Conservation (phyloP, 2,113 vertebrate species). For the Aegypius monachus region DNA sequence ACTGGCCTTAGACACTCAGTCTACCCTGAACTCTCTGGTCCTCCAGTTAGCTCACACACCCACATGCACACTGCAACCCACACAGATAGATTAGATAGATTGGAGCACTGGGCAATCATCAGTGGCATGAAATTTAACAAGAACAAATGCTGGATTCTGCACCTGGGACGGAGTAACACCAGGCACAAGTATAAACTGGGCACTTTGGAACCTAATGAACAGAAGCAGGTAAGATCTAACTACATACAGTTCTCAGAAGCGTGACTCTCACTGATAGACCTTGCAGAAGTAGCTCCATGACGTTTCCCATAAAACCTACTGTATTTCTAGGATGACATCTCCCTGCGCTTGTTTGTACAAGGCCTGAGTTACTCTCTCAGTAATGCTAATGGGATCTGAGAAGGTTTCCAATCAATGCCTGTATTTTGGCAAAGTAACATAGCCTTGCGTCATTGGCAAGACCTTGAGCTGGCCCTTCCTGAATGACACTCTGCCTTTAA, state of each 20-base stretch:
- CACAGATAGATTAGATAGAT: neutral
- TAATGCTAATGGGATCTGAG: neutral
- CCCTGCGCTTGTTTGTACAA: neutral
- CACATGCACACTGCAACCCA: neutral
- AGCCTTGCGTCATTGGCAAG: neutral
- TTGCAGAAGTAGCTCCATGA: neutral
- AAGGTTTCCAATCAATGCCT: neutral
- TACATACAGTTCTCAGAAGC: neutral
- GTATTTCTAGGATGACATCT: neutral
- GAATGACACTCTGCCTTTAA: neutral
- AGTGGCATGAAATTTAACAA: neutral
- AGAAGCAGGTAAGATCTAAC: neutral
- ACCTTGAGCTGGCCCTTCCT: neutral
- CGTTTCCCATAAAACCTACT: neutral
- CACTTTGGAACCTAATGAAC: neutral
- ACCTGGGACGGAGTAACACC: neutral
- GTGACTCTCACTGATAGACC: neutral
- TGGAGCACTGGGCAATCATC: neutral
- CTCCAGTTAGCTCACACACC: neutral
- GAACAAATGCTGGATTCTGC: neutral
- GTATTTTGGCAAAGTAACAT: neutral
- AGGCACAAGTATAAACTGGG: neutral
- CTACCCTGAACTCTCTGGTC: neutral
- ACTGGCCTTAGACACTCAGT: neutral
- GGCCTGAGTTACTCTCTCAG: neutral